A percentile compares a stretch with the other conserved stretches of the same genome.
Evolutionary conservation across 2,113 vertebrate species (phyloP).

Genomic region (Chascanopsetta lugubris): DNA sequence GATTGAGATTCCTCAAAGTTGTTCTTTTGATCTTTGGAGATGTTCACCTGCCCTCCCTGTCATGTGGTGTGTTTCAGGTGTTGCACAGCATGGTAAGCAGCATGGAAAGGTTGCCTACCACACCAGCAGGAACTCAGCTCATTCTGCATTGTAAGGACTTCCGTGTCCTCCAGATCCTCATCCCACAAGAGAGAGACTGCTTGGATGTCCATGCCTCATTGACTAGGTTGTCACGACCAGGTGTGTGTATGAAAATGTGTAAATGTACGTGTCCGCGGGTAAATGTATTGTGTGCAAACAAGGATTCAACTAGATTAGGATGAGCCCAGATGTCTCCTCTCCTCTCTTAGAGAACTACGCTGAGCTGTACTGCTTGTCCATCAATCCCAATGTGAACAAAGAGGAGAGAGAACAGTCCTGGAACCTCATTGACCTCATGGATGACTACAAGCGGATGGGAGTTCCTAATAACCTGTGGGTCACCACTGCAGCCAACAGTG

Average conservation of each 20-base stretch:
- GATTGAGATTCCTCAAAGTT: not conserved
- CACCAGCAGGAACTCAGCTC: conserved; percentile 87
- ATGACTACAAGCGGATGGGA: conserved; percentile 93
- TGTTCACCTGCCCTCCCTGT: not conserved
- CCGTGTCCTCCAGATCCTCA: conserved; percentile 86
- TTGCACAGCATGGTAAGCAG: conserved; percentile 93
- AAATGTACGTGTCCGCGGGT: too few species aligned
- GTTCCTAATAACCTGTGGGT: conserved; percentile 91
- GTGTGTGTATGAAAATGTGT: conserved; percentile 75
- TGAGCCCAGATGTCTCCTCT: not conserved
- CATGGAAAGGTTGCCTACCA: conserved; percentile 88
- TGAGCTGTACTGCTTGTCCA: conserved; percentile 95
- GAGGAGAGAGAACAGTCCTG: conserved; percentile 91
- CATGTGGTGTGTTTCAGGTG: conserved; percentile 77
- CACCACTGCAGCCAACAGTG: conserved; percentile 88
- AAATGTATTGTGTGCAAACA: not conserved
- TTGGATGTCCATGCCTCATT: conserved; percentile 89
- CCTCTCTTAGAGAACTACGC: conserved; percentile 87
- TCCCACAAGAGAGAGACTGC: conserved; percentile 92
- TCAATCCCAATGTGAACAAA: conserved; percentile 92
- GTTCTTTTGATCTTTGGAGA: conserved; percentile 9
- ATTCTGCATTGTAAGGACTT: conserved; percentile 96
- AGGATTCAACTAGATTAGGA: not conserved
- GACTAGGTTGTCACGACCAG: conserved; percentile 89
- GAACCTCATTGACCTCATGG: conserved; percentile 84